Evolutionary conservation across 2,113 vertebrate genomes (phyloP), one percentile per base, ranked within the genome.

Genomic region (Paradoxurus hermaphroditus): DNA sequence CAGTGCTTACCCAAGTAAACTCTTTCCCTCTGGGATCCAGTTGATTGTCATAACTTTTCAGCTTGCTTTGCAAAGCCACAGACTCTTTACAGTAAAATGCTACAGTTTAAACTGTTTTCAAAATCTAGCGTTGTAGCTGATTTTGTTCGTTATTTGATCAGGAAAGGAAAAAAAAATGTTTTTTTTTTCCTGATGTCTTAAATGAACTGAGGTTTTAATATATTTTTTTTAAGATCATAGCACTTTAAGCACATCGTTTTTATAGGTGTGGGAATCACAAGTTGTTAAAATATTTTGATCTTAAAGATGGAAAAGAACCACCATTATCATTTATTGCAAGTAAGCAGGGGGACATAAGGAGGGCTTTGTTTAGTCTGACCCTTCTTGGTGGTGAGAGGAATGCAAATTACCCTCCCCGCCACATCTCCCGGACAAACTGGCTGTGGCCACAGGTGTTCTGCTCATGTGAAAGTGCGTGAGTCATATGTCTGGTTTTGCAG

Each of bases 1-100:
- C 92, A 97, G 81, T 63, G 91, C 97, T 97, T 96, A 94, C 11
- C 90, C 90, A 85, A 46, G 93, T 36, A 59, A 93, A 90, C 75
- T 88, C 51, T 95, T 29, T n/a, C 75, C 92, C 95, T 95, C 91
- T 94, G 94, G 93, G 93, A 82, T 27, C 82, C 14, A 21, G 49
- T 36, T 97, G 96, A 97, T 98, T 93, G 34, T 91, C 27, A 31
- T 95, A 90, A 93, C 95, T 92, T 97, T 82, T 83, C 89, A 97
- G 83, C 79, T 97, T 87, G 96, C 83, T 70, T 94, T 84, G 46
- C 93, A 97, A 97, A 98, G 67, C 92, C 96, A 94, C 96, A 97
- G 87, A 70, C 65, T 87, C 83, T 88, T 97, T 95, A 94, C 53
- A 73, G 75, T 56, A 92, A 96, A 92, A 96, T 16, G 51, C 31